Evolutionary conservation across 2,113 vertebrate species (phyloP).

Genomic region (Helogale parvula): DNA sequence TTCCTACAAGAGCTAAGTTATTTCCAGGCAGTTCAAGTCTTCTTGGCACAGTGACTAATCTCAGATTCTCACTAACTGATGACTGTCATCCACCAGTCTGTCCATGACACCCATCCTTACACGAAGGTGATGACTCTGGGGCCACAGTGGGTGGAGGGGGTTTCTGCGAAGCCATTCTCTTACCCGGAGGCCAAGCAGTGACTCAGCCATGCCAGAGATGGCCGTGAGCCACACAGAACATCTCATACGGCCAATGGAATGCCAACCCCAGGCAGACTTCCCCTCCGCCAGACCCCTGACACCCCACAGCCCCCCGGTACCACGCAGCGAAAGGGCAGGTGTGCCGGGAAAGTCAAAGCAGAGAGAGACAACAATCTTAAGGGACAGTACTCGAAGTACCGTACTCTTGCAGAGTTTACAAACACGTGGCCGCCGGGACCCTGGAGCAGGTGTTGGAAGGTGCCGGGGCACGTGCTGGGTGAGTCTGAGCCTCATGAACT

Average conservation of each 20-base stretch:
- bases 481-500: not conserved
- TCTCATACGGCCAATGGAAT: not conserved
- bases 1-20: not conserved
- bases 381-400: not conserved
- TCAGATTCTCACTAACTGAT: not conserved
- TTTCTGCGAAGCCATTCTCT: not conserved
- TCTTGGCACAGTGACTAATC: not conserved
- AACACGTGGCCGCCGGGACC: not conserved
- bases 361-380: not conserved
- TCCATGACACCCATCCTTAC: fast-evolving
- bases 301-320: not conserved
- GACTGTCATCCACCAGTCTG: not conserved
- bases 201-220: not conserved
- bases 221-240: not conserved
- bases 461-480: fast-evolving
- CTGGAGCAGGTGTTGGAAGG: not conserved
- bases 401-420: not conserved
- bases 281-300: no score
- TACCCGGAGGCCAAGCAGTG: not conserved
- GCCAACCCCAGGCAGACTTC: not conserved
- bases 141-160: not conserved
- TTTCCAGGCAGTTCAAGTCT: not conserved
- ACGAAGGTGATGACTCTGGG: not conserved
- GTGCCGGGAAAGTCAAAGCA: no score
- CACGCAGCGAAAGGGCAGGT: fast-evolving